These are phyloP conservation scores for Pseudochirops corinnae DNA, from an alignment of 2,797 vertebrate species.

Conservation along the genomic window DNA sequence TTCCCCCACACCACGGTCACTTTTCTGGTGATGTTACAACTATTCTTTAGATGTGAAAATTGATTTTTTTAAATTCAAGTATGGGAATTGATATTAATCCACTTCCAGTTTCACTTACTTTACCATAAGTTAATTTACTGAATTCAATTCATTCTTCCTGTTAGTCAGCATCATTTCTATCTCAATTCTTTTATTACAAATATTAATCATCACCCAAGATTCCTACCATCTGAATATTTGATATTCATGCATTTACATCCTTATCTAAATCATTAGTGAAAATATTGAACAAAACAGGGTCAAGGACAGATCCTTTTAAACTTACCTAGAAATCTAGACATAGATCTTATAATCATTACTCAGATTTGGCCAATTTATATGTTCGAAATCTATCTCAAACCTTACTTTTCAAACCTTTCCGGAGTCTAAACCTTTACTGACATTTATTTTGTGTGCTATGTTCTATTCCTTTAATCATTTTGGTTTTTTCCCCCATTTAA, in stretches of 20 bases:
- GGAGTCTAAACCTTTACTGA: neutral
- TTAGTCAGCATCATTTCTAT: neutral
- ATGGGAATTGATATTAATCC: neutral
- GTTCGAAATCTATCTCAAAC: neutral
- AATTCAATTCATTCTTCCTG: neutral
- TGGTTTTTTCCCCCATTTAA: neutral
- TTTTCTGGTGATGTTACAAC: neutral
- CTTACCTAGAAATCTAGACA: neutral
- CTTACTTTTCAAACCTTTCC: neutral
- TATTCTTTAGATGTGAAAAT: neutral
- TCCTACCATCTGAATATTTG: neutral
- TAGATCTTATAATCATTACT: neutral
- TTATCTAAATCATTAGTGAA: neutral
- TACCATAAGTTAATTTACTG: neutral
- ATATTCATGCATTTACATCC: neutral
- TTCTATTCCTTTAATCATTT: neutral
- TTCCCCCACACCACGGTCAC: neutral
- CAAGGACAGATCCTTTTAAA: neutral
- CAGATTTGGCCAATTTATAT: neutral
- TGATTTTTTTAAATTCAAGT: neutral
- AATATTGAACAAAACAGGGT: neutral
- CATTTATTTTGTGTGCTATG: neutral
- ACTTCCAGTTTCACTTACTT: neutral
- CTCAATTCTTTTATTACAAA: neutral
- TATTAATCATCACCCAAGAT: neutral